These are phyloP conservation scores for Calyptommatus sinebrachiatus DNA, from an alignment of 2,113 vertebrate genomes.

Conservation along the genomic window DNA sequence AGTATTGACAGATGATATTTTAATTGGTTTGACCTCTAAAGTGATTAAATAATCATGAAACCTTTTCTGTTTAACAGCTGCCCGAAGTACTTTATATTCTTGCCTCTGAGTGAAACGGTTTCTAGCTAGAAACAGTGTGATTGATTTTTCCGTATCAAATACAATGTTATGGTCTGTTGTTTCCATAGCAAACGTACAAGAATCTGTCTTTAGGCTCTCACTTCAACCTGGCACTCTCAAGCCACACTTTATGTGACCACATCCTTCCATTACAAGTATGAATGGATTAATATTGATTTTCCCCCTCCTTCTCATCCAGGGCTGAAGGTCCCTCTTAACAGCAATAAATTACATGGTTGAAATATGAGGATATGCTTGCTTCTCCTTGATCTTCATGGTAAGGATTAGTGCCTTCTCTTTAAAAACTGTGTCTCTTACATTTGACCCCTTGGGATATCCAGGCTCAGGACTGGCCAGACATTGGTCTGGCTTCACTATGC, in stretches of 20 bases:
- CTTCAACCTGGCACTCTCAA: constrained; percentile 49
- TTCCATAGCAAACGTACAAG: constrained; percentile 68
- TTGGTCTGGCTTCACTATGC: constrained; percentile 27
- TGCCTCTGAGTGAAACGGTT: constrained; percentile 56
- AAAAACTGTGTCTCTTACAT: constrained; percentile 53
- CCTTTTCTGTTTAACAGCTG: constrained; percentile 63
- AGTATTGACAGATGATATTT: constrained; percentile 67
- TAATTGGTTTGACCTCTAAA: constrained; percentile 70
- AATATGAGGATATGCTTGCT: constrained; percentile 46
- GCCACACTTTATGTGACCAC: constrained; percentile 66
- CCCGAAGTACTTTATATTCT: constrained; percentile 65
- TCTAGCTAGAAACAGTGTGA: constrained; percentile 58
- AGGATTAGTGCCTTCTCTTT: constrained; percentile 51
- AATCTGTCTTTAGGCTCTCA: constrained; percentile 65
- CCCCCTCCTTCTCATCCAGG: constrained; percentile 51
- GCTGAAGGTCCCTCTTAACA: constrained; percentile 62
- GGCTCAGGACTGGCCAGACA: constrained; percentile 2
- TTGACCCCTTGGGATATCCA: constrained; percentile 50
- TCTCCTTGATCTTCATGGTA: constrained; percentile 40
- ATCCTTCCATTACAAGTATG: constrained; percentile 73
- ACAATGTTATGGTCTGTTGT: constrained; percentile 67
- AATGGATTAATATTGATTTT: constrained; percentile 79
- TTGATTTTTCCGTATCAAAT: constrained; percentile 75
- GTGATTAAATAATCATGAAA: constrained; percentile 72
- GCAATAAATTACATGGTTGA: constrained; percentile 65